These are phyloP conservation scores for Anguilla marmorata DNA, from an alignment of 2,797 vertebrate species.

Conservation along the genomic window DNA sequence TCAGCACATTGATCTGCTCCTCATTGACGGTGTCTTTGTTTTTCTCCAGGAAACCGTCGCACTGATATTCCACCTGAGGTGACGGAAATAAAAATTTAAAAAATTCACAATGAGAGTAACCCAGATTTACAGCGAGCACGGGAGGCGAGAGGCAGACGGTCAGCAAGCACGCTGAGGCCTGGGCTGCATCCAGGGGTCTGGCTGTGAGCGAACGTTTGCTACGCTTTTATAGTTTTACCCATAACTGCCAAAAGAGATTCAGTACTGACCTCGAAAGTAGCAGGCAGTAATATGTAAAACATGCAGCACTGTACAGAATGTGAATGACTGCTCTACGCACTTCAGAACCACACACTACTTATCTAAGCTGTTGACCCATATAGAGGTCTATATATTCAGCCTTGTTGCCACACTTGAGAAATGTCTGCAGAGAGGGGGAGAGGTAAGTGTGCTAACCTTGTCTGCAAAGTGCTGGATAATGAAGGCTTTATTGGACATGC, in stretches of 20 bases:
- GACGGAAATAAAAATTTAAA: not conserved
- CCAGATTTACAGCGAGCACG: not conserved
- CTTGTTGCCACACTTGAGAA: constrained; percentile 18
- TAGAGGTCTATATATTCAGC: constrained; percentile 24
- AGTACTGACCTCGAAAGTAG: not conserved
- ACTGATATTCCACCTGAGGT: constrained; percentile 92
- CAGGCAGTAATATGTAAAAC: not conserved
- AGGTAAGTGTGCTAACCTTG: constrained; percentile 75
- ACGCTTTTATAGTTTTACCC: not conserved
- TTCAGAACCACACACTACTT: constrained; percentile 12
- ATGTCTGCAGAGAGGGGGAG: not conserved
- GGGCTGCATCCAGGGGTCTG: not conserved
- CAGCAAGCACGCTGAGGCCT: not conserved
- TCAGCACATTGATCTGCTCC: constrained; percentile 93
- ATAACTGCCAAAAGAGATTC: not conserved
- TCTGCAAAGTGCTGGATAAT: constrained; percentile 97
- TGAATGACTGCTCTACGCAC: not conserved
- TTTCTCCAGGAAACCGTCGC: constrained; percentile 96
- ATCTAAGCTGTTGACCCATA: constrained; percentile 33
- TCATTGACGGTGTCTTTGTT: constrained; percentile 98
- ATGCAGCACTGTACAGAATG: not conserved
- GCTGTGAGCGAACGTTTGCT: not conserved
- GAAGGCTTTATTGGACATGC: constrained; percentile 92
- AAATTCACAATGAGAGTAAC: not conserved
- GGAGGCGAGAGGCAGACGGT: not conserved